Base-by-base conservation (phyloP, 2,113 vertebrate species). In the Neodontobutis hainanensis region DNA sequence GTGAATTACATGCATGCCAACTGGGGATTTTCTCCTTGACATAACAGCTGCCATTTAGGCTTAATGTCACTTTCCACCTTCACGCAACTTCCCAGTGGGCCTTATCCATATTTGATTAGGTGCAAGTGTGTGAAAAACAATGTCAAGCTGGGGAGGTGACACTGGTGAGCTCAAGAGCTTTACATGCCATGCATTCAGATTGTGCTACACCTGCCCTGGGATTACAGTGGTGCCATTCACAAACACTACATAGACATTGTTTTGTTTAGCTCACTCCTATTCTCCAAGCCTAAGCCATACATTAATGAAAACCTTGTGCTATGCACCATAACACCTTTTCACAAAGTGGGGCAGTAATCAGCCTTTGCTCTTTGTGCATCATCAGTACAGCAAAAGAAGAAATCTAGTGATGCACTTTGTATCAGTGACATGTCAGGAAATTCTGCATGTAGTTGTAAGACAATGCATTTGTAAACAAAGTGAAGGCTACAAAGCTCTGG, bases 11-110 rank as follows among this genome's bases (percentile, higher is more conserved):
- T 47, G 71, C 72, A 71, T 46, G 68, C 65, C 70, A 73, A 81
- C 78, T 11, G 36, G 55, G 5, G 48, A 56, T 64, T 78, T 73
- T 70, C 50, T 65, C 40, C 58, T 58, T 55, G 53, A 83, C 84
- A 81, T 73, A 77, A 84, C 42, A 47, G 59, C 77, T 89, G 85
- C 86, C 85, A 85, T 88, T 89, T 81, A 68, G 67, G 40, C 66
- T 85, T 80, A 86, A 82, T 85, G 79, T 79, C 72, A 77, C 70
- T 65, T 36, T 67, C 70, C 70, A 74, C 68, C 61, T 55, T 82
- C 61, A 68, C 4, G 12, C 50, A 59, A 50, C 52, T 55, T 65
- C 56, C 72, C 59, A 51, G 78, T 52, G 77, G 67, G 63, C 73
- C 63, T 77, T 73, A 83, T 83, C 81, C 78, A 85, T 84, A 19